Percentiles rank a stretch among this genome's conserved stretches.
phyloP scores from a whole-genome alignment of 2,113 vertebrate genomes.

The Oreocharis arfaki region DNA sequence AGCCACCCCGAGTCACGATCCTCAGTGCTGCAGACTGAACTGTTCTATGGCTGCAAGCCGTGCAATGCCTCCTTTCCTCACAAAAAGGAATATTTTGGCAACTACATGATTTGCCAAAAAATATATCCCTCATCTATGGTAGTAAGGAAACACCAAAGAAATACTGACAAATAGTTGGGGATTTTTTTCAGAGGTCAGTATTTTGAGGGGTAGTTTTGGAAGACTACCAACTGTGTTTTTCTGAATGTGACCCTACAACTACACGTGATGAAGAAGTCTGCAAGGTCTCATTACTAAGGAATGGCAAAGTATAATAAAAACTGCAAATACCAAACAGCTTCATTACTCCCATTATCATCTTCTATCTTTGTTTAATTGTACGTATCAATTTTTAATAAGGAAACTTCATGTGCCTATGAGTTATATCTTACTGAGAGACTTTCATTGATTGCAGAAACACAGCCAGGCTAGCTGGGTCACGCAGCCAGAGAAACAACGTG shows the following conservation, averaged over 20 bases:
- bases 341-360: constrained; percentile 2
- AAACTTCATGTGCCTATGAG: background rate
- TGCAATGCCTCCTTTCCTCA: background rate
- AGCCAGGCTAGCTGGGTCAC: background rate
- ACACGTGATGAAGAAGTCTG: background rate
- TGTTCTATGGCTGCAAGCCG: background rate
- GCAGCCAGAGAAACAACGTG: background rate
- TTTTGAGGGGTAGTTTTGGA: background rate
- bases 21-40: background rate
- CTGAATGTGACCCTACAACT: background rate
- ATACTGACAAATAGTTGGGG: background rate
- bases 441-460: background rate
- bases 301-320: background rate
- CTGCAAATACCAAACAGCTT: constrained; percentile 14
- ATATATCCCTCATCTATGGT: background rate
- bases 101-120: background rate
- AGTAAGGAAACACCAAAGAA: background rate
- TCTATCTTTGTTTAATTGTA: constrained; percentile 13
- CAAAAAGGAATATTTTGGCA: background rate
- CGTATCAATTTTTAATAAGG: constrained; percentile 38
- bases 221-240: background rate
- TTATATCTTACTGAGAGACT: background rate
- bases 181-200: background rate
- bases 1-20: background rate
- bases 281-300: background rate